Percentiles rank a stretch among this genome's conserved stretches.
Conservation (phyloP, 1,140 invertebrate species). For the Hesperophylax magnus region DNA sequence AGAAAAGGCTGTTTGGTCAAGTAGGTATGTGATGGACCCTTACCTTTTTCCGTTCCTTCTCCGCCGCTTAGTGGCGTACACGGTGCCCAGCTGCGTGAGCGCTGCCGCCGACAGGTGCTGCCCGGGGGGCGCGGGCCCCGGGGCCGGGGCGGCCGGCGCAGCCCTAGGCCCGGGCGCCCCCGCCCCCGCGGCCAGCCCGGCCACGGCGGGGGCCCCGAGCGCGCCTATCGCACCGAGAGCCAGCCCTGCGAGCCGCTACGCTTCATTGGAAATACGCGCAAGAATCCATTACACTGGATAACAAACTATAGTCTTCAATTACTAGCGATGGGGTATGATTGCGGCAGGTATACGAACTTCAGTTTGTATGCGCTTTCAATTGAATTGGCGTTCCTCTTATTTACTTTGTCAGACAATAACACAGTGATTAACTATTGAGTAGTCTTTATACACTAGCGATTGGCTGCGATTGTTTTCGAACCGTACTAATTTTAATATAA, state of each 20-base stretch:
- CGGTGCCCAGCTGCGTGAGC: slow-evolving; percentile 91
- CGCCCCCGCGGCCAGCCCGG: slow-evolving; percentile 21
- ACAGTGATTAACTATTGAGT: too few relatives aligned
- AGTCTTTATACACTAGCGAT: too few relatives aligned
- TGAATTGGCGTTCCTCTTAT: too few relatives aligned
- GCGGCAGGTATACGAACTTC: too few relatives aligned
- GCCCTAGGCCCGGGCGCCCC: slow-evolving; percentile 10
- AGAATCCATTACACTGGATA: too few relatives aligned
- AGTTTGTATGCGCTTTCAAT: too few relatives aligned
- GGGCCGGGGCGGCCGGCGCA: slow-evolving; percentile 20
- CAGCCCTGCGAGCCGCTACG: background rate
- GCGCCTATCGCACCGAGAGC: slow-evolving; percentile 27
- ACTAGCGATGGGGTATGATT: too few relatives aligned
- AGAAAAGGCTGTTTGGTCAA: too few relatives aligned
- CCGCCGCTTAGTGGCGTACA: slow-evolving; percentile 94
- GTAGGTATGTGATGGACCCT: slow-evolving; percentile 53
- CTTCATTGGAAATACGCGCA: background rate
- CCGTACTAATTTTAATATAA: too few relatives aligned
- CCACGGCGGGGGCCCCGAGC: slow-evolving; percentile 25
- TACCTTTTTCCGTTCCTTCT: slow-evolving; percentile 95
- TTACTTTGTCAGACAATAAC: too few relatives aligned
- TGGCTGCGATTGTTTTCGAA: too few relatives aligned
- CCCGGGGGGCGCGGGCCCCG: slow-evolving; percentile 60
- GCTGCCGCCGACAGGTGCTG: slow-evolving; percentile 73
- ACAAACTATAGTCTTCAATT: too few relatives aligned